phyloP scores from a whole-genome alignment of 2,797 vertebrate genomes.

The Coluber constrictor region DNA sequence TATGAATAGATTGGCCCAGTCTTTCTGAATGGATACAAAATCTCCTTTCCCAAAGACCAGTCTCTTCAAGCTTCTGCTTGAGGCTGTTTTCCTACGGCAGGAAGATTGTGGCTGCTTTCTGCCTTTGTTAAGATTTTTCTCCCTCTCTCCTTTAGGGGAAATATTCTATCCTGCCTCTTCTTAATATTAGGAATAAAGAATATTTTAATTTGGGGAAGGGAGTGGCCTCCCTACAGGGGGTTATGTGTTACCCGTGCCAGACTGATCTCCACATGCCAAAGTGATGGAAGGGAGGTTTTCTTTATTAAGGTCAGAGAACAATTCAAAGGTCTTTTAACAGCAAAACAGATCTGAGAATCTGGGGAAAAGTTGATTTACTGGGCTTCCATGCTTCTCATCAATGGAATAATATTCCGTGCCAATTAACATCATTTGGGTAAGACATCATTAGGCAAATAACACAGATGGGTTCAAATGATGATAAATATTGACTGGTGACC shows the following conservation, averaged over 20 bases:
- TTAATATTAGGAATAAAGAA: too few species aligned
- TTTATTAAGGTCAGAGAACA: not conserved
- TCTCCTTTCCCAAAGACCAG: too few species aligned
- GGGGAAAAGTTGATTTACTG: not conserved
- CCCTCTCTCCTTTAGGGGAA: too few species aligned
- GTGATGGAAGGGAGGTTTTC: not conserved
- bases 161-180: too few species aligned
- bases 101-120: too few species aligned
- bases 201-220: too few species aligned
- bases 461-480: not conserved
- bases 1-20: too few species aligned
- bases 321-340: not conserved
- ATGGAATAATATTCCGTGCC: not conserved
- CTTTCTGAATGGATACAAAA: too few species aligned
- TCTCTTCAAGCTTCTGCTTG: too few species aligned
- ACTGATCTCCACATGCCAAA: not conserved
- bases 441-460: not conserved
- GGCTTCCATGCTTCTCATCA: not conserved
- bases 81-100: too few species aligned
- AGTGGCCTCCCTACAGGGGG: not conserved
- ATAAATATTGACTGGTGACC: not conserved
- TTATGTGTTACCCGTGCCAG: not conserved
- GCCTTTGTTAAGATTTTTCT: too few species aligned
- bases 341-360: not conserved
- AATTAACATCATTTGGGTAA: not conserved